Base-by-base conservation (phyloP, 2,888 invertebrate genomes). In the Micoletzkya japonica region DNA sequence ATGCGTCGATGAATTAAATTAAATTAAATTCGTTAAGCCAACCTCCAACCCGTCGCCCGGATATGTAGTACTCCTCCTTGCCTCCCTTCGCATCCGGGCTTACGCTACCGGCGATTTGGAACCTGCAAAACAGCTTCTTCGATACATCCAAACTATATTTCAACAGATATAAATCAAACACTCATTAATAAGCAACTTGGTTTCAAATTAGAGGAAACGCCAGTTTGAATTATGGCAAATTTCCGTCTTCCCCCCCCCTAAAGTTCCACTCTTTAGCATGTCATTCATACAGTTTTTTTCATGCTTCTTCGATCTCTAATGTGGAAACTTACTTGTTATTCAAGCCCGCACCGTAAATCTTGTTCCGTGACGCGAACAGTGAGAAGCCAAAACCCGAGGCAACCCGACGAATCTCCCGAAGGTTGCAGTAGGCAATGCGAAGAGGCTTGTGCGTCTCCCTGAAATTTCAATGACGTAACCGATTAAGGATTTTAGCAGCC, bases 331-430 rank as follows among this genome's bases (percentile, higher is more conserved):
- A 80, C 75, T 76, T 72, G 70, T 83, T 84, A 70, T 84, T 84
- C 28, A 84, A 66, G 34, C 84, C 84, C 1, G 81, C 73, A 1
- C 84, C 84, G 59, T 74, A 84, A 0, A 84, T 54, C 30, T 73
- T 71, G 32, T 70, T 67, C 30, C 72, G 59, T 2, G 82, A 82
- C 0, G 82, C 79, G 57, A 84, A 84, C 4, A 84, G 72, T 4
- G 84, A 84, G 63, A 84, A 84, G 44, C 84, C 84, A 68, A 81
- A 81, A 2, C 84, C 84, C 20, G 82, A 77, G 20, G 82, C 76
- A n/a, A 66, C 56, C 56, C 52, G 34, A 20, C 34, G 73, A 37
- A 84, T 80, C 32, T 75, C 76, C 54, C 74, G 74, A n/a, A 75
- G 74, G 61, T 84, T 82, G 69, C 82, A 76, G 57, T 70, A 77